Base-by-base conservation (phyloP, 2,888 invertebrate species). In the Meteorus colon region DNA sequence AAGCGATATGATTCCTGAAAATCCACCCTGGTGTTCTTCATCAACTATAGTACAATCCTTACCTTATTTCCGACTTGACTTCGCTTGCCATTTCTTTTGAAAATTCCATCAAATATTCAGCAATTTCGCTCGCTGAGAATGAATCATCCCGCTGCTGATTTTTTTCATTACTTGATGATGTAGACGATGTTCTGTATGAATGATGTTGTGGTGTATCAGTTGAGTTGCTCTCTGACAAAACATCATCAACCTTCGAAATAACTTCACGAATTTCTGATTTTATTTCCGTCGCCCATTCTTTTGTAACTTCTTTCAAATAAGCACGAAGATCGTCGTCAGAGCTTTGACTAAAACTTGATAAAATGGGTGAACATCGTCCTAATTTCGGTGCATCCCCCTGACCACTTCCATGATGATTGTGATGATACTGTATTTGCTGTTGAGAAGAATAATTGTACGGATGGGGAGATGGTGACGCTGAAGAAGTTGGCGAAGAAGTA, bases 191-290 rank as follows among this genome's bases (percentile, higher is more conserved):
- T 81, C 81, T 78, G 0, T 84, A 82, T 4, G 85, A 81, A 19
- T 86, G 85, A 81, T 89, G 88, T 65, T 88, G 89, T 5, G 86
- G 86, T 6, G 86, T 86, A 60, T 87, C 87, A 31, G 92, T 91
- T 0, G 91, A 90, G 84, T 94, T 94, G 0, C 93, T 92, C 86
- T 94, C 94, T 78, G 95, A 94, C 45, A 95, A 89, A 67, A 94
- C 95, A 85, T 95, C 95, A 82, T 96, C 95, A 0, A 96, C 95
- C 88, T 93, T 94, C 1, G 94, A 94, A 81, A 95, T 95, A 0
- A 96, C 95, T 88, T 94, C 95, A 6, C 95, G 91, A 59, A 96
- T 94, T 90, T 95, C 95, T 1, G 95, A 95, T 86, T 95, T 95
- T 27, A 96, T 94, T 90, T 95, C 95, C 12, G 94, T 95, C 1